Evolutionary conservation across 2,888 invertebrate species (phyloP).

Genomic region (Drosophila nr. perissopoda): DNA sequence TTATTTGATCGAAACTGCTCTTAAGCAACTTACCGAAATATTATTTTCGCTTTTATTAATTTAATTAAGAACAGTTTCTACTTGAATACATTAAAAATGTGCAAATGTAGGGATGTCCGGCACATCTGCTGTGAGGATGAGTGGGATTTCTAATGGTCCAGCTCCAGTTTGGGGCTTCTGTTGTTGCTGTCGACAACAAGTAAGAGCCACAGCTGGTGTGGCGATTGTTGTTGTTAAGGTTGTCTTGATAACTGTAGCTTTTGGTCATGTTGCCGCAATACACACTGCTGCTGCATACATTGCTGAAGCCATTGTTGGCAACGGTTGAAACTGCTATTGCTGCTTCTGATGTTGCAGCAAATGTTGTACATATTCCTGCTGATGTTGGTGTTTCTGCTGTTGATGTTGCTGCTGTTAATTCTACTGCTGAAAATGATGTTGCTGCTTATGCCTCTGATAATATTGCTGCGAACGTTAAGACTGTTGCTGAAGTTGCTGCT

Average conservation of each 20-base stretch:
- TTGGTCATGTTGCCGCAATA: background rate
- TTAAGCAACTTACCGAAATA: no score
- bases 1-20: background rate
- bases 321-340: background rate
- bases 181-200: background rate
- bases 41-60: background rate
- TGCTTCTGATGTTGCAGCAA: background rate
- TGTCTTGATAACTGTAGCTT: background rate
- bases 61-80: no score
- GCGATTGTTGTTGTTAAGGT: background rate
- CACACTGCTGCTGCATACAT: background rate
- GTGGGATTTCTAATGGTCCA: no score
- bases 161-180: no score
- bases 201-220: background rate
- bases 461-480: background rate
- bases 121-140: no score
- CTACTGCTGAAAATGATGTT: background rate
- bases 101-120: background rate
- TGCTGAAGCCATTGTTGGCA: background rate
- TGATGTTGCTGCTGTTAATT: background rate
- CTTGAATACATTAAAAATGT: background rate
- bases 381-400: background rate
- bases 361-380: background rate
- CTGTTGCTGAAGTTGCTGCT: background rate
- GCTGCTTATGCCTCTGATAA: background rate